Base-by-base conservation (phyloP, 2,113 vertebrate species). In the Ciconia maguari region DNA sequence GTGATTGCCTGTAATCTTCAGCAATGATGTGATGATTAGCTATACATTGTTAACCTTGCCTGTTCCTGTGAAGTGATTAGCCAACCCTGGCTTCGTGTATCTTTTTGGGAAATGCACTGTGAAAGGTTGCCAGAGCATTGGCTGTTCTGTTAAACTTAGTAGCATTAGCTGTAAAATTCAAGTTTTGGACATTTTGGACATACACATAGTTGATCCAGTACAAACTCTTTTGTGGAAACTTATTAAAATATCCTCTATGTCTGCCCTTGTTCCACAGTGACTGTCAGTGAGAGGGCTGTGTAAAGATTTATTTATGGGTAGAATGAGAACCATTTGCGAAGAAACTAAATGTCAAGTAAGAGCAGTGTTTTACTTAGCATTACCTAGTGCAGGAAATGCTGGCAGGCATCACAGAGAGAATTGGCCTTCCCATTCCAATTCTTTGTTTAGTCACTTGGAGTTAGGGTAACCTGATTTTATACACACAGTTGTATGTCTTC, bases 391-490 rank as follows among this genome's bases (percentile, higher is more conserved):
- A 74, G 54, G 54, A 93, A 90, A 36, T 82, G 48, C 65, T 89
- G 77, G 57, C 81, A 87, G 75, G 65, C 49, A 84, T 83, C 72
- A 61, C 44, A 69, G 64, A 62, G 48, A 92, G 44, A 79, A 70
- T 14, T 86, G 24, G 25, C 52, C 62, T 93, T 95, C 66, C 81
- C 51, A 19, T 75, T 89, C 62, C 51, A 80, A 41, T 93, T 93
- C 61, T 83, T 91, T 94, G 87, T 89, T 85, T 87, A 72, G 62
- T 84, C 68, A 69, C 81, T 80, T 80, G 80, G 72, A 95, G 34
- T 44, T 94, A 74, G 11, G 20, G 38, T 95, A 94, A 94, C 92
- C 52, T 92, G 94, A 94, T 95, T 96, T 89, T 85, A 62, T 84
- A 64, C 30, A 34, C 27, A 69, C 38, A 66, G 41, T 82, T 93